These are phyloP conservation scores for Bubo bubo DNA, from an alignment of 2,113 vertebrate species.

Conservation along the genomic window DNA sequence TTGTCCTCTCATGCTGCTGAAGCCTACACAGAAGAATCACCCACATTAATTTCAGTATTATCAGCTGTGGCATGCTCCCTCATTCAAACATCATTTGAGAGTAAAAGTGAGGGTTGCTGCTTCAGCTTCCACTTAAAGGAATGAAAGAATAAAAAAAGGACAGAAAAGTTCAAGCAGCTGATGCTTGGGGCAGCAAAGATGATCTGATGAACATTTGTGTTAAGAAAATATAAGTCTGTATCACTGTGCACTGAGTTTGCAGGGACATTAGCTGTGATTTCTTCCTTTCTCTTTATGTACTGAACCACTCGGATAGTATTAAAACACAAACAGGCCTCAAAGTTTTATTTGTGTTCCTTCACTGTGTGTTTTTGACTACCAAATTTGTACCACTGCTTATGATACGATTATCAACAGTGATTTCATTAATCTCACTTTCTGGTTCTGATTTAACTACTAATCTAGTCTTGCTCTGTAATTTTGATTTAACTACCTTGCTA, in stretches of 20 bases:
- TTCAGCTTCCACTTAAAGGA: not conserved
- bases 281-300: not conserved
- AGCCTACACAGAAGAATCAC: not conserved
- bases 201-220: not conserved
- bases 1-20: not conserved
- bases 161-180: not conserved
- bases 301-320: not conserved
- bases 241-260: not conserved
- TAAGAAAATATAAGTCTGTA: not conserved
- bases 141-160: not conserved
- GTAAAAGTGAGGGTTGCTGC: not conserved
- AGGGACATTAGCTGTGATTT: not conserved
- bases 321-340: not conserved
- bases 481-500: not conserved
- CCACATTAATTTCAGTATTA: not conserved
- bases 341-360: not conserved
- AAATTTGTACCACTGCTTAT: not conserved
- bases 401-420: not conserved
- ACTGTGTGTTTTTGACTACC: not conserved
- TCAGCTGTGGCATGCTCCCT: not conserved
- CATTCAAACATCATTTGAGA: not conserved
- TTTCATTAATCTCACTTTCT: not conserved
- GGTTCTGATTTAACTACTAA: not conserved
- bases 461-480: not conserved
- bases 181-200: not conserved